phyloP scores from a whole-genome alignment of 1,140 invertebrate species.

The Drosophila repletoides region DNA sequence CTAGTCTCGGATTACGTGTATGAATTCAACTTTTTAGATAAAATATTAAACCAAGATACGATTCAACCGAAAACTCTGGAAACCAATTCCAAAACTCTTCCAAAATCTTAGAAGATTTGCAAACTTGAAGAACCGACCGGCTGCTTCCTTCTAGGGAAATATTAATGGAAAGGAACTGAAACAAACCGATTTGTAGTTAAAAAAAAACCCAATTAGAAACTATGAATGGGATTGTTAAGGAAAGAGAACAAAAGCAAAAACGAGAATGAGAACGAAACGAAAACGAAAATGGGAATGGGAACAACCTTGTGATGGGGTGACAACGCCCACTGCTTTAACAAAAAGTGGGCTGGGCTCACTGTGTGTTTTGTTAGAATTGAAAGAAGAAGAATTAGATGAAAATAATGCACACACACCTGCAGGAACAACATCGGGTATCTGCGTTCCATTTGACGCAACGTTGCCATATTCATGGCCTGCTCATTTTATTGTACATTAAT shows the following conservation, averaged over 20 bases:
- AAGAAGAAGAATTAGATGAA: too few relatives aligned
- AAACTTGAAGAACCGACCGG: too few relatives aligned
- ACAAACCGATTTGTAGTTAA: too few relatives aligned
- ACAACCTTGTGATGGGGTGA: slow-evolving; percentile 40
- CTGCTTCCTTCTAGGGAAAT: too few relatives aligned
- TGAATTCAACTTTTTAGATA: too few relatives aligned
- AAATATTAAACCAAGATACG: too few relatives aligned
- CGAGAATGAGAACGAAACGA: neutral
- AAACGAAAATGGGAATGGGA: slow-evolving; percentile 3
- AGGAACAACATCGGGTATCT: slow-evolving; percentile 54
- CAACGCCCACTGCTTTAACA: slow-evolving; percentile 57
- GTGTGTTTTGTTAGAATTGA: slow-evolving; percentile 46
- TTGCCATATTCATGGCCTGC: slow-evolving; percentile 42
- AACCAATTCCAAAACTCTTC: too few relatives aligned
- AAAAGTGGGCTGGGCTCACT: slow-evolving; percentile 43
- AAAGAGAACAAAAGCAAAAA: slow-evolving; percentile 3
- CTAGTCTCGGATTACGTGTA: too few relatives aligned
- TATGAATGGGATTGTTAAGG: slow-evolving; percentile 25
- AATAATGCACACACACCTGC: slow-evolving; percentile 55
- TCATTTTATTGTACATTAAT: slow-evolving; percentile 34
- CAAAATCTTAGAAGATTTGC: too few relatives aligned
- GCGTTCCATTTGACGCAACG: slow-evolving; percentile 44
- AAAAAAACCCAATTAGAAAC: too few relatives aligned
- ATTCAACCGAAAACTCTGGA: too few relatives aligned
- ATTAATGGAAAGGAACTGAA: too few relatives aligned